A percentile compares a stretch with the other conserved stretches of the same genome.
Evolutionary conservation across 23 tunicate genomes (phyloP).

Genomic region (Phallusia fumigata): DNA sequence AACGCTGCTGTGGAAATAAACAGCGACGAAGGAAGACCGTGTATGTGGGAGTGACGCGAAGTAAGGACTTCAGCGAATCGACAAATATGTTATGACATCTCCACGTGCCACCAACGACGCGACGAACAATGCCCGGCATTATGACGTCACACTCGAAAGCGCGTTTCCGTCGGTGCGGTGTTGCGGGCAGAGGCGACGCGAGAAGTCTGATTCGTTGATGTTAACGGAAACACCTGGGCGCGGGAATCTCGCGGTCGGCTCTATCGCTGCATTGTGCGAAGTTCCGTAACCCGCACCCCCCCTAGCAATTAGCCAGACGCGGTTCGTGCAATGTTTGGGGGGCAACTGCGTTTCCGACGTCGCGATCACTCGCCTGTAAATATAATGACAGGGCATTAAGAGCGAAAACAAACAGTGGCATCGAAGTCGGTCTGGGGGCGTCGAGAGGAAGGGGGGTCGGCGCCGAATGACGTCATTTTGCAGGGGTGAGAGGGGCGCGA

Average conservation of each 20-base stretch:
- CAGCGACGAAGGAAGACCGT: background rate
- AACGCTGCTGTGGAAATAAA: background rate
- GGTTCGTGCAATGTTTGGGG: background rate
- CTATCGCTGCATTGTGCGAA: background rate
- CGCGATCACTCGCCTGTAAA: background rate
- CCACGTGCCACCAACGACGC: background rate
- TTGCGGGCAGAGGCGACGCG: background rate
- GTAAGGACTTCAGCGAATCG: background rate
- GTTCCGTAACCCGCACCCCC: background rate
- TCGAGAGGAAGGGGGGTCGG: background rate
- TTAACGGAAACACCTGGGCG: background rate
- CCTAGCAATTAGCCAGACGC: background rate
- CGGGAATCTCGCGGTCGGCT: background rate
- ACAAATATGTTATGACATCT: constrained; percentile 11
- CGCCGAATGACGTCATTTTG: background rate
- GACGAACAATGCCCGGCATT: constrained; percentile 11
- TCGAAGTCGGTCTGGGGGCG: background rate
- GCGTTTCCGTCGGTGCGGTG: background rate
- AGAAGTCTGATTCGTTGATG: background rate
- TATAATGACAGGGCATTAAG: constrained; percentile 10
- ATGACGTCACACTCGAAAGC: constrained; percentile 4
- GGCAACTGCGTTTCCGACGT: background rate
- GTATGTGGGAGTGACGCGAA: background rate
- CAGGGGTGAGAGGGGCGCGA: background rate
- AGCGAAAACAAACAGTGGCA: background rate